Conservation (phyloP, 1,140 invertebrate species). For the Meloidogyne hapla region DNA sequence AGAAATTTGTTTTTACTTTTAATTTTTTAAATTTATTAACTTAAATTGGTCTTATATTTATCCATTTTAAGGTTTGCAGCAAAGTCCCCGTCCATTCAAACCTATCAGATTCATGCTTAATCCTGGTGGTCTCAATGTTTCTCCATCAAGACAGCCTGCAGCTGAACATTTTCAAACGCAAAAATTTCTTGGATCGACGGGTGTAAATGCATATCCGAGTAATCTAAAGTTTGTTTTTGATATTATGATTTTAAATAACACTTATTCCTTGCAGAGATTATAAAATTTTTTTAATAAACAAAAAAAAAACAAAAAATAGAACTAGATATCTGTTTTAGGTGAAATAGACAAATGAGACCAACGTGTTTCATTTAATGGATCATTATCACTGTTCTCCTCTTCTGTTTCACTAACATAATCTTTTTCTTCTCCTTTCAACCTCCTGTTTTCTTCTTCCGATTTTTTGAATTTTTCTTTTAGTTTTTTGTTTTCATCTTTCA, state of each 20-base stretch:
- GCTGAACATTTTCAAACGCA: conserved; percentile 1
- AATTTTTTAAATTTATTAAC: neutral
- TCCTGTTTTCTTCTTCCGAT: no score
- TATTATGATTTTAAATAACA: neutral
- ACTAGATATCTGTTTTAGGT: no score
- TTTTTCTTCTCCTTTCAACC: no score
- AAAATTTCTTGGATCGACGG: conserved; percentile 27
- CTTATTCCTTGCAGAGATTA: conserved; percentile 32
- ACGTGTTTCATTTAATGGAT: no score
- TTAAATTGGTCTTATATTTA: neutral
- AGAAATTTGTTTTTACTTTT: neutral
- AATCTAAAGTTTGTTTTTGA: conserved; percentile 16
- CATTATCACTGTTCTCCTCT: no score
- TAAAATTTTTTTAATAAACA: no score
- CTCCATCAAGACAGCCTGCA: neutral
- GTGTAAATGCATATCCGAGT: conserved; percentile 14
- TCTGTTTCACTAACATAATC: no score
- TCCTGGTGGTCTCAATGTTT: neutral
- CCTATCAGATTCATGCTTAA: conserved; percentile 27
- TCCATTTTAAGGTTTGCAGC: conserved; percentile 20
- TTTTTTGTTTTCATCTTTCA: no score
- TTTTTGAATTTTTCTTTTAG: no score
- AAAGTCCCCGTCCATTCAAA: conserved; percentile 19
- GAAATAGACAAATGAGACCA: no score
- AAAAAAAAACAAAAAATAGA: no score